These are phyloP conservation scores for Drosophila buzzatii DNA, from an alignment of 2,888 invertebrate genomes.

Conservation along the genomic window DNA sequence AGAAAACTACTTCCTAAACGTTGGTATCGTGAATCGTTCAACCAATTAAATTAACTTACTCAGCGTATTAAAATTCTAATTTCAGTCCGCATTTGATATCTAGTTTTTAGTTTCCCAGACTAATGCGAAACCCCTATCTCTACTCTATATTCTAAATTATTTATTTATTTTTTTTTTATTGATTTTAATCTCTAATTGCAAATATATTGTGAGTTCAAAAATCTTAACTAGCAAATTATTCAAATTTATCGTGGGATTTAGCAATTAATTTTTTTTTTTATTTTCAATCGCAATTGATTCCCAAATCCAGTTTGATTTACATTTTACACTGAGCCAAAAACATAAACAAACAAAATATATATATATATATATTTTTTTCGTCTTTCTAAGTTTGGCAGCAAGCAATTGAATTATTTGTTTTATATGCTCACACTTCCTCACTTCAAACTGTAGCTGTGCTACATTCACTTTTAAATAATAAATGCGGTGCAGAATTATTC, in stretches of 20 bases:
- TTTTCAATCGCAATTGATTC: background rate
- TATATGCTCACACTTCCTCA: too few relatives aligned
- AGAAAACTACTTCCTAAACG: background rate
- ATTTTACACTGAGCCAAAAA: constrained; percentile 3
- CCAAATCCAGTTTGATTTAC: background rate
- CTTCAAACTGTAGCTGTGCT: too few relatives aligned
- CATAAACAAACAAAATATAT: too few relatives aligned
- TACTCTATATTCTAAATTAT: background rate
- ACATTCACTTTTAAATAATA: too few relatives aligned
- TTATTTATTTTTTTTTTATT: background rate
- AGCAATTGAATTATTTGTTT: too few relatives aligned
- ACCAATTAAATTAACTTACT: background rate
- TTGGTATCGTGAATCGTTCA: background rate
- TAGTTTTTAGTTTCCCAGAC: background rate
- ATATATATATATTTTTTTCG: background rate
- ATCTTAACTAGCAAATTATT: background rate
- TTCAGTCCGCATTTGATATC: background rate
- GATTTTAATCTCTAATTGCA: constrained; percentile 10
- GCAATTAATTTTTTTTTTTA: constrained; percentile 1
- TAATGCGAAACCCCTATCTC: too few relatives aligned
- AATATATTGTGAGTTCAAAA: background rate
- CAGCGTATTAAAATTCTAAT: background rate
- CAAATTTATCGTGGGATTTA: background rate
- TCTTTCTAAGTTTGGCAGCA: too few relatives aligned
- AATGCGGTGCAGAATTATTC: too few relatives aligned